phyloP scores from a whole-genome alignment of 1,140 invertebrate species.

The Zaprionus tsacasi region DNA sequence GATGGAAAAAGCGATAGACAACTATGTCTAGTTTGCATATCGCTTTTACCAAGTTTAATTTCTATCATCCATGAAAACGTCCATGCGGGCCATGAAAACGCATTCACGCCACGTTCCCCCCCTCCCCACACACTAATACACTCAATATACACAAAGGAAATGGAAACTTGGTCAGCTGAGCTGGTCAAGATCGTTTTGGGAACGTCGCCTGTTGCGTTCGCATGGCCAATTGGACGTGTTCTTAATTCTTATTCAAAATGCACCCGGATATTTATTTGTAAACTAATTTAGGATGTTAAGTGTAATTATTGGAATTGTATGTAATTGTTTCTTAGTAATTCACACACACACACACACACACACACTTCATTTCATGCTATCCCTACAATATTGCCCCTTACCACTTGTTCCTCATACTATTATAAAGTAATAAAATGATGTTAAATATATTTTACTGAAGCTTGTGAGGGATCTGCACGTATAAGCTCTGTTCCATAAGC shows the following conservation, averaged over 20 bases:
- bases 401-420: background rate
- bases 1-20: background rate
- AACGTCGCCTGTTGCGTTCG: constrained; percentile 39
- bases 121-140: constrained; percentile 4
- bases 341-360: background rate
- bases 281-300: constrained; percentile 33
- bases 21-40: background rate
- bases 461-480: constrained; percentile 13
- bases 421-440: background rate
- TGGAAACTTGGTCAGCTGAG: constrained; percentile 22
- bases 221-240: constrained; percentile 28
- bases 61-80: constrained; percentile 13
- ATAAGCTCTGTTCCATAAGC: background rate
- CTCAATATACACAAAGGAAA: constrained; percentile 8
- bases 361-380: background rate
- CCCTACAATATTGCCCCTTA: constrained; percentile 19
- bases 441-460: background rate
- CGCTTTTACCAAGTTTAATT: background rate
- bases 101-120: constrained; percentile 29
- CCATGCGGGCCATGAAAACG: constrained; percentile 39
- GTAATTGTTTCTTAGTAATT: constrained; percentile 22
- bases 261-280: constrained; percentile 4
- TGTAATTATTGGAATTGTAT: constrained; percentile 34
- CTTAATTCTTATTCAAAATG: constrained; percentile 8
- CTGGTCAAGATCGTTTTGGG: background rate